Evolutionary conservation across 1,140 invertebrate species (phyloP), one percentile per base, ranked within the genome.

Genomic region (Glomeris maerens): DNA sequence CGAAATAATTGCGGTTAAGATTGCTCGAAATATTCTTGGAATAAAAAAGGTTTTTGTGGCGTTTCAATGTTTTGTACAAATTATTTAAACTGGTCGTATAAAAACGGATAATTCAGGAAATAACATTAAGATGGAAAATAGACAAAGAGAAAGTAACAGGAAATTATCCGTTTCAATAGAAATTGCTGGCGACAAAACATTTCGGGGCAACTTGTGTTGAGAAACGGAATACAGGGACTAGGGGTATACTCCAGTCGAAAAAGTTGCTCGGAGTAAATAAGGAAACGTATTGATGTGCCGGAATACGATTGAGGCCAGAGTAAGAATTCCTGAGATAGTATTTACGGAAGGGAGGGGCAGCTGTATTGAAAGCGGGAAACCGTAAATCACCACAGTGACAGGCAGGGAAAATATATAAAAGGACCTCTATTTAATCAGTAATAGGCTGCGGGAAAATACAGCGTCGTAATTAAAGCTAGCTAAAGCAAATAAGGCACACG

Each of bases 401-500:
- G 10, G 10, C 31, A 13, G 10, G 31, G 31, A 36, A 36, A 36
- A 36, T 13, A 17, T 36, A 10, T 17, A 13, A 17, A 13, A 13
- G 17, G 17, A 10, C 31, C 31, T 17, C 17, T 36, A 36, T 36
- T 36, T 36, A 36, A n/a, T n/a, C n/a, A n/a, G 10, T 13, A 36
- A 13, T 36, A 36, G 10, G 10, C 10, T 70, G 41, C 71, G 70
- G 5, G 66, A 67, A 27, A 57, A 27, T 26, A 55, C 45, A n/a
- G 64, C 62, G 56, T 77, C 70, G 75, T 80, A 80, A 60, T 58
- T 66, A 58, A 78, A 65, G 75, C 77, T 78, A 27, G 73, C 70
- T 64, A 80, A 69, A 75, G 68, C 74, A 76, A 81, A 80, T 69
- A 80, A 65, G 0, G 72, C 76, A 2, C 77, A 80, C 47, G 77